These are phyloP conservation scores for Chydorus sphaericus DNA, from an alignment of 2,888 invertebrate species.

Conservation along the genomic window DNA sequence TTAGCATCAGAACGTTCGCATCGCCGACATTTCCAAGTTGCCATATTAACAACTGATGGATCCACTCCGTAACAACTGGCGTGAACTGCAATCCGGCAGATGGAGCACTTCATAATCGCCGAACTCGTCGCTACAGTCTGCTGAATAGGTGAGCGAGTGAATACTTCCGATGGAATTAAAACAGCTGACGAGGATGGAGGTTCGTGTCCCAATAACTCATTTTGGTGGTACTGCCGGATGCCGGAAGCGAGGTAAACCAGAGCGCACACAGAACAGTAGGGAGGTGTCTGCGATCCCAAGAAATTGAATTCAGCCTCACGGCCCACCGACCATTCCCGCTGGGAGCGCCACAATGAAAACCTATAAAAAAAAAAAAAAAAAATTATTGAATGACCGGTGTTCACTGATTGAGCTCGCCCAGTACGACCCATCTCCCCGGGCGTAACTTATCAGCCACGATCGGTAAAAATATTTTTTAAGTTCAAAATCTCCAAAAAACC, in stretches of 20 bases:
- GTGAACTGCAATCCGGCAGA: constrained; percentile 42
- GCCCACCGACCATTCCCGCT: constrained; percentile 22
- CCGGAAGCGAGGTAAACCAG: constrained; percentile 30
- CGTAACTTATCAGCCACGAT: too few relatives aligned
- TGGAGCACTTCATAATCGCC: constrained; percentile 36
- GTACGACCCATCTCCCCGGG: too few relatives aligned
- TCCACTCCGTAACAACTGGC: constrained; percentile 33
- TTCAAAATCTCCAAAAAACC: too few relatives aligned
- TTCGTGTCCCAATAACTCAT: too few relatives aligned
- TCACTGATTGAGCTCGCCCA: too few relatives aligned
- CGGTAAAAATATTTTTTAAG: too few relatives aligned
- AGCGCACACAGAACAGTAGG: constrained; percentile 43
- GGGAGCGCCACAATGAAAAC: neutral
- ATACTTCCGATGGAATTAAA: neutral
- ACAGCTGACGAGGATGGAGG: neutral
- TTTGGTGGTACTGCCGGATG: neutral
- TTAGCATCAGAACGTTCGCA: constrained; percentile 6
- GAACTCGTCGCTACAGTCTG: constrained; percentile 11
- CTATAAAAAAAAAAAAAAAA: neutral
- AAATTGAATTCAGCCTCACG: constrained; percentile 36
- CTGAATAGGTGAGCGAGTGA: neutral
- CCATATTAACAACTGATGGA: constrained; percentile 9
- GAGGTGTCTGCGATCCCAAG: constrained; percentile 34
- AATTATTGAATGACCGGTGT: neutral
- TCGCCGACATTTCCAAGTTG: constrained; percentile 28